Evolutionary conservation across 2,113 vertebrate genomes (phyloP), one percentile per base, ranked within the genome.

Genomic region (Cervus canadensis): DNA sequence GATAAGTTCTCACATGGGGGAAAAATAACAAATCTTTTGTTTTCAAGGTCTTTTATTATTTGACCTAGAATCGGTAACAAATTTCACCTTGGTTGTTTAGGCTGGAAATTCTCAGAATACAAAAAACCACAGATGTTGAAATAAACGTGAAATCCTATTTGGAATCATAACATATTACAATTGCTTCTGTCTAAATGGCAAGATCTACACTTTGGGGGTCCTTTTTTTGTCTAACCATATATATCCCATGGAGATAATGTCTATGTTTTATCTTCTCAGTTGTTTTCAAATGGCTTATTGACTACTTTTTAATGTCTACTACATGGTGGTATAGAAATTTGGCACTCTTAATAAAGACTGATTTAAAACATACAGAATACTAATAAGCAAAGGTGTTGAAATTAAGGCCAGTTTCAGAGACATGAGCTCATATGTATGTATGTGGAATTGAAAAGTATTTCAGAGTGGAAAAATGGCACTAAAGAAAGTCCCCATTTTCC

Each of bases 301-400:
- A 93, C 59, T 97, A 19, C 59, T 60, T 96, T 94, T 87, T 87
- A 90, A 89, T 96, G 86, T 67, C 48, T 78, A 50, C n/a, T 64
- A 56, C 6, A 28, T 85, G 62, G 52, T 92, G 40, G 10, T 64
- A 28, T 67, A 94, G 87, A 94, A 96, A 96, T 76, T 92, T 92
- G 54, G 45, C 45, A 88, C 3, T 45, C 30, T 88, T 95, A 89
- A 89, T 86, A 83, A 95, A 90, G 43, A 62, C 50, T 33, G 50
- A 96, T 21, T 98, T 97, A 95, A 97, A 97, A 98, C 89, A 92
- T 59, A 89, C 59, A 96, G 89, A 96, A 97, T 97, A 96, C 92
- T 91, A 86, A 92, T 71, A 96, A 98, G 89, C 93, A 96, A 40
- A 98, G 92, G 91, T 54, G 48, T 15, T 81, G 43, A 92, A 98